These are phyloP conservation scores for Drosophila neonasuta DNA, from an alignment of 2,888 invertebrate genomes.

Conservation along the genomic window DNA sequence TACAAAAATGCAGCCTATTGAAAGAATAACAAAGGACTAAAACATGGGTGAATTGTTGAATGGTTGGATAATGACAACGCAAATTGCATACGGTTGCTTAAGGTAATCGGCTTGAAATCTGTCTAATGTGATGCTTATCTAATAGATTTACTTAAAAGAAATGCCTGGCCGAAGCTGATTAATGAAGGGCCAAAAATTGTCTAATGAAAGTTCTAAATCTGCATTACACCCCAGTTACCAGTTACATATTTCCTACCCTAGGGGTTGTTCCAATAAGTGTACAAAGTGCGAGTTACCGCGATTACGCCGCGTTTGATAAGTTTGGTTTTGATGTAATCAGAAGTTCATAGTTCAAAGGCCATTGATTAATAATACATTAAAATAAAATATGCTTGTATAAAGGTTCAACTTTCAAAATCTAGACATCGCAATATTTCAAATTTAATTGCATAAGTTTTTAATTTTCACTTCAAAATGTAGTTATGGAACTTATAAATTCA, in stretches of 20 bases:
- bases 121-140: constrained; percentile 72
- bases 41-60: constrained; percentile 37
- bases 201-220: constrained; percentile 55
- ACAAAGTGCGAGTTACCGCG: constrained; percentile 17
- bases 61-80: constrained; percentile 51
- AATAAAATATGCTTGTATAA: constrained; percentile 19
- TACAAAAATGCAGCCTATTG: constrained; percentile 5
- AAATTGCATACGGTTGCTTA: constrained; percentile 30
- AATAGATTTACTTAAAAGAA: constrained; percentile 32
- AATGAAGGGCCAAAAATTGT: constrained; percentile 42
- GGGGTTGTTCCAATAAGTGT: constrained; percentile 30
- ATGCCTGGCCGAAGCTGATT: constrained; percentile 18
- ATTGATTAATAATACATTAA: constrained; percentile 59
- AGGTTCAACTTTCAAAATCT: background rate
- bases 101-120: constrained; percentile 69
- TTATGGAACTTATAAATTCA: too few relatives aligned
- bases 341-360: constrained; percentile 40
- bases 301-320: constrained; percentile 38
- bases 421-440: too few relatives aligned
- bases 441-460: background rate
- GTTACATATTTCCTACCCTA: constrained; percentile 1
- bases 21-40: background rate
- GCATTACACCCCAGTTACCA: constrained; percentile 35
- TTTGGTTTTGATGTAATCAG: constrained; percentile 36
- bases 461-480: background rate